phyloP scores from a whole-genome alignment of 2,797 vertebrate genomes.

The Uromys caudimaculatus region DNA sequence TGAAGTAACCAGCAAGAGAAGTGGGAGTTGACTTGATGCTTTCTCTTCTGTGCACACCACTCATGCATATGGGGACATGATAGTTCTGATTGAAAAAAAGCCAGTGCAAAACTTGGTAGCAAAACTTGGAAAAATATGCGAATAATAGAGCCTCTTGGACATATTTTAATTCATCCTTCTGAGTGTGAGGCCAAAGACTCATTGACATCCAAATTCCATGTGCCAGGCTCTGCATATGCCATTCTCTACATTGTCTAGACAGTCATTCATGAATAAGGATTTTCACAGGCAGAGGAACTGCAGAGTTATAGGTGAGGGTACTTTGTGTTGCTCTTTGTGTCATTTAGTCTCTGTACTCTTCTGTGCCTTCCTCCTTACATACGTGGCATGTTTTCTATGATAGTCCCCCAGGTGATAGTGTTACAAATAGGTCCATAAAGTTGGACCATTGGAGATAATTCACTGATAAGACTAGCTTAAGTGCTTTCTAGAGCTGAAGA shows the following conservation, averaged over 20 bases:
- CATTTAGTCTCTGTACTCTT: background rate
- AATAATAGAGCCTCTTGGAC: background rate
- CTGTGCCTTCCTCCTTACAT: background rate
- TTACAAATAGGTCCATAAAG: background rate
- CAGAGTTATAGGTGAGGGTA: background rate
- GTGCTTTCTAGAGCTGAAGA: background rate
- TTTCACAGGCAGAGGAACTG: background rate
- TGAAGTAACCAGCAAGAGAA: background rate
- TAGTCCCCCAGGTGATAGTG: background rate
- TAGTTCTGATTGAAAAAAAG: background rate
- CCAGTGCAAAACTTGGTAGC: background rate
- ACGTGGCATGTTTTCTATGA: background rate
- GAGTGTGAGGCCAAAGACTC: background rate
- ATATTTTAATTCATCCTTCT: background rate
- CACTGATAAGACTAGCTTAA: background rate
- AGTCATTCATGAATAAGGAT: background rate
- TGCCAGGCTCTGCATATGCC: background rate
- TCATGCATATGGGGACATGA: too few species aligned
- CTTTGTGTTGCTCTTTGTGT: background rate
- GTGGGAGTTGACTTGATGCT: background rate
- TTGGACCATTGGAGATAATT: background rate
- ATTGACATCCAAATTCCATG: background rate
- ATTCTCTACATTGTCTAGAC: background rate
- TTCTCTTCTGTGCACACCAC: background rate
- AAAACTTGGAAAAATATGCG: background rate